phyloP scores from a whole-genome alignment of 2,797 vertebrate genomes.

The Petrocephalus schoutedeni region DNA sequence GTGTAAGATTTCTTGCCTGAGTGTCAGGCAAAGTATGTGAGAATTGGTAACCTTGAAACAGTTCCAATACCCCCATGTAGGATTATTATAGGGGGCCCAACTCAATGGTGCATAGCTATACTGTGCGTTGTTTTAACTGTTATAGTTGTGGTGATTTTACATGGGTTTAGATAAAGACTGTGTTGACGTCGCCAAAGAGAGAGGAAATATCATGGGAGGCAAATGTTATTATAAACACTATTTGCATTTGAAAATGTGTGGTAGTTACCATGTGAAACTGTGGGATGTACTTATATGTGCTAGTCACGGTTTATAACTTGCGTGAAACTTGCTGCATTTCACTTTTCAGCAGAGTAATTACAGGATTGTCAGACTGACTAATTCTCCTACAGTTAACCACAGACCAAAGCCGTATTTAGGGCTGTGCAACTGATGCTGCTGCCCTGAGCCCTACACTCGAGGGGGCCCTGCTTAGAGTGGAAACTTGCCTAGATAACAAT shows the following conservation, averaged over 20 bases:
- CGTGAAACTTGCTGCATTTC: background rate
- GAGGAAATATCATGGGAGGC: background rate
- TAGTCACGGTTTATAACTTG: background rate
- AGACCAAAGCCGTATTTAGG: background rate
- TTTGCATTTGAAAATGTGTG: constrained; percentile 6
- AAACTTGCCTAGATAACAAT: background rate
- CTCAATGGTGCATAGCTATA: background rate
- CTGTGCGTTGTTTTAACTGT: background rate
- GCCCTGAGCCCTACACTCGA: background rate
- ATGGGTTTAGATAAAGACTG: background rate
- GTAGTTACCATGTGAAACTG: background rate
- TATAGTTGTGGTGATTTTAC: constrained; percentile 1
- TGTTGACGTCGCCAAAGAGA: background rate
- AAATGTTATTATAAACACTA: background rate
- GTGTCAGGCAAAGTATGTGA: too few species aligned
- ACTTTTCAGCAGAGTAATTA: background rate
- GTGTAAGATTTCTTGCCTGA: too few species aligned
- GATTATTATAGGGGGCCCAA: background rate
- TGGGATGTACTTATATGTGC: background rate
- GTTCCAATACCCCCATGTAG: background rate
- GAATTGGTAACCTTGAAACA: background rate
- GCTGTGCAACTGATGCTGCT: background rate
- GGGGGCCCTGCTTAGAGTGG: background rate
- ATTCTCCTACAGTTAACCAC: background rate
- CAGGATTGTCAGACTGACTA: constrained; percentile 3